phyloP scores from a whole-genome alignment of 2,888 invertebrate genomes.

The Bimastos eiseni region DNA sequence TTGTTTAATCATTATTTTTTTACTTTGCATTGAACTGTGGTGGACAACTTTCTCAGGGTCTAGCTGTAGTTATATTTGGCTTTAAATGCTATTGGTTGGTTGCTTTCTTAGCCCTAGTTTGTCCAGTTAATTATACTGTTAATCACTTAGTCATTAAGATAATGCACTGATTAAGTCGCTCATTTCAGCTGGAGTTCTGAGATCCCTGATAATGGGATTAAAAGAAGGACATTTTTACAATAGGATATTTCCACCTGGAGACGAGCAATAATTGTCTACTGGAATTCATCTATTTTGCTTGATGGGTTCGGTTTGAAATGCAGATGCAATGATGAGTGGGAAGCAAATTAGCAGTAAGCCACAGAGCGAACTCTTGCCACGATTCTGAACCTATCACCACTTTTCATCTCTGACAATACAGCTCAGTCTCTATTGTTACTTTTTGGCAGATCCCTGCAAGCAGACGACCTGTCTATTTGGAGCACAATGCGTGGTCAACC shows the following conservation, averaged over 20 bases:
- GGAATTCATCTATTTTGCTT: neutral
- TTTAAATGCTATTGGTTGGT: neutral
- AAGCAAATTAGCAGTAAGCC: neutral
- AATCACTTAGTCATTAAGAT: neutral
- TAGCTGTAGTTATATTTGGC: neutral
- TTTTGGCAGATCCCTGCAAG: slow-evolving; percentile 70
- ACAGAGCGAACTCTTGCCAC: neutral
- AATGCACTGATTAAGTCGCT: neutral
- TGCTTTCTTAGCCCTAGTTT: neutral
- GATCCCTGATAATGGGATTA: neutral
- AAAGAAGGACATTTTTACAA: neutral
- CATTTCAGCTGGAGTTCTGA: neutral
- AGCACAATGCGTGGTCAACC: slow-evolving; percentile 70
- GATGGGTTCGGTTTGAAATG: neutral
- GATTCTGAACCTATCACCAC: neutral
- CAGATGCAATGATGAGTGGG: neutral
- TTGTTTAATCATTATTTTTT: neutral
- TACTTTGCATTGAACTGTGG: neutral
- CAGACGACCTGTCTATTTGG: slow-evolving; percentile 73
- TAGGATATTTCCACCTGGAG: neutral
- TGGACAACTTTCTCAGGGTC: neutral
- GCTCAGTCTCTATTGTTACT: neutral
- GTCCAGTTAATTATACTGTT: neutral
- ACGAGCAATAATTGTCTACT: neutral
- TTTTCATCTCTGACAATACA: neutral